Base-by-base conservation (phyloP, 1,140 invertebrate genomes). In the Drosophila pachea region DNA sequence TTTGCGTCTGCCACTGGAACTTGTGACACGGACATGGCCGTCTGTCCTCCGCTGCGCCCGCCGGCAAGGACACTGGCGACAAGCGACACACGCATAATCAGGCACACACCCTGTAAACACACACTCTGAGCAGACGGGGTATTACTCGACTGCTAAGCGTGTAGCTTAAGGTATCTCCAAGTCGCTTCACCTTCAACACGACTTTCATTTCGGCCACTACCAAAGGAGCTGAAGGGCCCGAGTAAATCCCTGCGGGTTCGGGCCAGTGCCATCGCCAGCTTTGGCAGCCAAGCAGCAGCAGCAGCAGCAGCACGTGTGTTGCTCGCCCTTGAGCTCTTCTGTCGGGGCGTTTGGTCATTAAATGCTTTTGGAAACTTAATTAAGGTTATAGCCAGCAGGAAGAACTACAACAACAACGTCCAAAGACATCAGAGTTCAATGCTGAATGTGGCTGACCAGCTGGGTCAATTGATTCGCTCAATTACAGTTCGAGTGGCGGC, bases 301-400 rank as follows among this genome's bases (percentile, higher is more conserved):
- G 71, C 74, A n/a, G 16, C 49, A 42, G 33, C 29, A 69, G 45
- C 78, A 70, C 74, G 78, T 83, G 78, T 66, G 43, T 11, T 68
- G 36, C 56, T 75, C 74, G 74, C 78, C 78, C 78, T 83, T 83
- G 73, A 48, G 45, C n/a, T 3, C 3, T 53, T 45, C 38, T 60
- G 52, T 22, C 56, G 8, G 75, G 72, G 59, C 74, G 64, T 73
- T 68, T 64, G 64, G 63, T 76, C 78, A 84, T 83, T 84, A 83
- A 83, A 84, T 76, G 69, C 35, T 73, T 65, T 84, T 86, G 66
- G 73, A 54, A 64, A 70, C 81, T 81, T 84, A 86, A 84, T 84
- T 84, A 84, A 84, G 66, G 69, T 61, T 79, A 76, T 62, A 49
- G 40, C 55, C 33, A 52, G 66, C 49, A 58, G 63, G 35, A 70